Conservation (phyloP, 2,797 vertebrate species). For the Labeo calbasu region DNA sequence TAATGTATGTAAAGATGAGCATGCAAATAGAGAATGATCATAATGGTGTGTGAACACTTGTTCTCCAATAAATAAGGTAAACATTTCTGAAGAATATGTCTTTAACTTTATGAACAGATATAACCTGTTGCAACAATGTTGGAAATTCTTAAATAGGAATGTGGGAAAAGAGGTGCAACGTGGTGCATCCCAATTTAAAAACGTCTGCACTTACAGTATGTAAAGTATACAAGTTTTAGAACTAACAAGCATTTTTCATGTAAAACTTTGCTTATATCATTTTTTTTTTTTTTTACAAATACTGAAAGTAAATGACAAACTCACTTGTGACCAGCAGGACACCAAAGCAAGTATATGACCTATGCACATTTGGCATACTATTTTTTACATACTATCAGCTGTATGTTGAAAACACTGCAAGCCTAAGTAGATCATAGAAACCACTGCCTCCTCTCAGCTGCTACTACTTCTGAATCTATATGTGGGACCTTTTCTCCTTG, state of each 20-base stretch:
- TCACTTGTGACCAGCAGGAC: neutral
- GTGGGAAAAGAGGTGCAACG: no score
- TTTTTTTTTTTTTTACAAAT: neutral
- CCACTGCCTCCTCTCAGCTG: neutral
- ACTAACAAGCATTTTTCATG: no score
- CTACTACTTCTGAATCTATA: neutral
- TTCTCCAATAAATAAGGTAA: neutral
- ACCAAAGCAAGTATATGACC: neutral
- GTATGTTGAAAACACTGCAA: no score
- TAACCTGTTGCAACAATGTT: neutral
- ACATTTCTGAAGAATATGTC: neutral
- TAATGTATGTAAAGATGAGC: slow-evolving; percentile 9
- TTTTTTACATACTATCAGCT: neutral
- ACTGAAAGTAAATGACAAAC: neutral
- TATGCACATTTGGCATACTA: neutral
- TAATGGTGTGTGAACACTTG: neutral
- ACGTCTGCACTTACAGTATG: no score
- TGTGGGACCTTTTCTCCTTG: neutral
- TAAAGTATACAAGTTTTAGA: no score
- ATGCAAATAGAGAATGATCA: slow-evolving; percentile 21
- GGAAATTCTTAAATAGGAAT: no score
- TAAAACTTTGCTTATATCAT: neutral
- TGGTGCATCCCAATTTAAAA: no score
- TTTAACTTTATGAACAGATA: neutral
- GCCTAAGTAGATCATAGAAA: no score